phyloP scores from a whole-genome alignment of 2,888 invertebrate species.

The Gnatocerus cornutus region DNA sequence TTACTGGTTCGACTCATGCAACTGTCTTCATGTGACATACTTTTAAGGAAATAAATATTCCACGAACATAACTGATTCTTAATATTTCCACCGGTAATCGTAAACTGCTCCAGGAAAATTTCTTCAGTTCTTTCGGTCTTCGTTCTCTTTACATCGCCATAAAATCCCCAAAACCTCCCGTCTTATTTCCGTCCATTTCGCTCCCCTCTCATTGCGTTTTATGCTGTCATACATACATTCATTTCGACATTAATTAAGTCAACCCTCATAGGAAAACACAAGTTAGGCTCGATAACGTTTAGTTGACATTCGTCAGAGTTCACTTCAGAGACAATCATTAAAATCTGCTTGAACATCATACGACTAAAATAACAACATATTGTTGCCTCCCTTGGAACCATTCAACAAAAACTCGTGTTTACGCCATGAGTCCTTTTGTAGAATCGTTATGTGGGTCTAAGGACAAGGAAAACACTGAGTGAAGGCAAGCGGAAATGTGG shows the following conservation, averaged over 20 bases:
- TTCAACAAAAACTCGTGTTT: no score
- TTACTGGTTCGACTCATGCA: conserved; percentile 43
- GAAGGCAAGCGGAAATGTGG: conserved; percentile 53
- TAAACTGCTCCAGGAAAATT: no score
- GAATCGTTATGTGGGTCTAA: conserved; percentile 35
- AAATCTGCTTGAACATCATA: neutral
- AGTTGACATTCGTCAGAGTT: conserved; percentile 26
- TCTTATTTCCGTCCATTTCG: conserved; percentile 46
- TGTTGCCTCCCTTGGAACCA: neutral
- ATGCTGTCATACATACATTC: conserved; percentile 54
- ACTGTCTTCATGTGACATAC: conserved; percentile 22
- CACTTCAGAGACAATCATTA: neutral
- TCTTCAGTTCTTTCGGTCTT: no score
- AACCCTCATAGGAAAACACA: conserved; percentile 42
- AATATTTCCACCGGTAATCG: no score
- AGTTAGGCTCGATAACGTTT: conserved; percentile 32
- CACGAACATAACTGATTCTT: neutral
- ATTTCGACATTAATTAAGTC: conserved; percentile 54
- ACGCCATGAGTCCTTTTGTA: neutral
- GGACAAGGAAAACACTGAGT: conserved; percentile 45
- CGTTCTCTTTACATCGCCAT: no score
- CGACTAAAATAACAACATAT: neutral
- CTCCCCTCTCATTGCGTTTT: conserved; percentile 50
- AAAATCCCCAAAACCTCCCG: conserved; percentile 44
- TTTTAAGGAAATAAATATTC: neutral